These are phyloP conservation scores for Babylonia areolata DNA, from an alignment of 1,140 invertebrate species.

Conservation along the genomic window DNA sequence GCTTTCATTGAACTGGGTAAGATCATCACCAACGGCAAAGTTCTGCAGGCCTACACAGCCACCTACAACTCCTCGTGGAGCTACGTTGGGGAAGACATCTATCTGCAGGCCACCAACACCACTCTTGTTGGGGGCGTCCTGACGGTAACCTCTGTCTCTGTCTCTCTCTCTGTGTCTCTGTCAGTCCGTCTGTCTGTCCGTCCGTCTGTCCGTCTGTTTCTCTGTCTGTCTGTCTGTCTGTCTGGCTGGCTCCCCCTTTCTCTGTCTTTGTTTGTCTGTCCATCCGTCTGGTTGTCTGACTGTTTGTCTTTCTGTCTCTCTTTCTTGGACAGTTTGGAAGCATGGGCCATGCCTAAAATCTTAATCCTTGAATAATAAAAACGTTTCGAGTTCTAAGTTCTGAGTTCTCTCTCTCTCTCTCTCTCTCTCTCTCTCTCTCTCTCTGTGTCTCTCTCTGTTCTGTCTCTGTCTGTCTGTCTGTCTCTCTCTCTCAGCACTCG, in stretches of 20 bases:
- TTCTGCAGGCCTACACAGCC: background rate
- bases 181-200: no score
- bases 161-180: slow-evolving; percentile 12
- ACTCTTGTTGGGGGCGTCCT: slow-evolving; percentile 41
- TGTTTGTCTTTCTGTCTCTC: background rate
- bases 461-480: background rate
- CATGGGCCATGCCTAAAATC: no score
- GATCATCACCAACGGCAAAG: slow-evolving; percentile 9
- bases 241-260: no score
- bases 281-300: no score
- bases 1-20: slow-evolving; percentile 9
- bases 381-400: no score
- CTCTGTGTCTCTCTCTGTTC: background rate
- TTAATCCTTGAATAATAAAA: no score
- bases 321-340: no score
- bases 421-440: slow-evolving; percentile 11
- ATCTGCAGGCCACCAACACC: slow-evolving; percentile 7
- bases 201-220: no score
- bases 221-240: no score
- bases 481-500: no score
- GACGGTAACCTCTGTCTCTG: slow-evolving; percentile 29
- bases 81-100: slow-evolving; percentile 40
- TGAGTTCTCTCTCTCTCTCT: no score
- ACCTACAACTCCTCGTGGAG: slow-evolving; percentile 22
- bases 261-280: no score